Conservation (phyloP, 2,888 invertebrate genomes). For the Automeris io region DNA sequence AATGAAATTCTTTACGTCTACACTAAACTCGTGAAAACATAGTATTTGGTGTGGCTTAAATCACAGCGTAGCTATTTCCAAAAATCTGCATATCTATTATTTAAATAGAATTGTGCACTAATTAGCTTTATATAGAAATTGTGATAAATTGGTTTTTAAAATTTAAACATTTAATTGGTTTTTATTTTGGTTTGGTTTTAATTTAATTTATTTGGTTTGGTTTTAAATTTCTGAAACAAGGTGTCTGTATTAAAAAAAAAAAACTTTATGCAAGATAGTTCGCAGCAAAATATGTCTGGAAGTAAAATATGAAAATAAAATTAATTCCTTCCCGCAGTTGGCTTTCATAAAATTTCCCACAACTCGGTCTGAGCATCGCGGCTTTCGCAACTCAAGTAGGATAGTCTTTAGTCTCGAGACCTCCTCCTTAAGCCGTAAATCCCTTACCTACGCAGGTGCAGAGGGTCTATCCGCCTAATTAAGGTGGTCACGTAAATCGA, state of each 20-base stretch:
- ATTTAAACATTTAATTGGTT: too few relatives aligned
- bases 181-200: too few relatives aligned
- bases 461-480: conserved; percentile 55
- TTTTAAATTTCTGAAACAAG: too few relatives aligned
- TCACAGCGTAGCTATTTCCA: too few relatives aligned
- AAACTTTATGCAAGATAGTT: background rate
- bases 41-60: too few relatives aligned
- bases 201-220: too few relatives aligned
- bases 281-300: background rate
- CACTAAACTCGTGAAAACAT: too few relatives aligned
- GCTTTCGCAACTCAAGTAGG: background rate
- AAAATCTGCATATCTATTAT: too few relatives aligned
- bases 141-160: too few relatives aligned
- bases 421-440: conserved; percentile 42
- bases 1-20: background rate
- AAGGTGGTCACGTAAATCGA: conserved; percentile 50
- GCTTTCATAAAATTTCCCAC: background rate
- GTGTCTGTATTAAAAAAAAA: too few relatives aligned
- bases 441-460: conserved; percentile 51
- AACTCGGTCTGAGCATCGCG: background rate
- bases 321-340: background rate
- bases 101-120: too few relatives aligned
- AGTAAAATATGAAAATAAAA: background rate
- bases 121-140: too few relatives aligned
- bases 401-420: conserved; percentile 5